Conservation (phyloP, 1,140 invertebrate species). For the Colletes gigas region DNA sequence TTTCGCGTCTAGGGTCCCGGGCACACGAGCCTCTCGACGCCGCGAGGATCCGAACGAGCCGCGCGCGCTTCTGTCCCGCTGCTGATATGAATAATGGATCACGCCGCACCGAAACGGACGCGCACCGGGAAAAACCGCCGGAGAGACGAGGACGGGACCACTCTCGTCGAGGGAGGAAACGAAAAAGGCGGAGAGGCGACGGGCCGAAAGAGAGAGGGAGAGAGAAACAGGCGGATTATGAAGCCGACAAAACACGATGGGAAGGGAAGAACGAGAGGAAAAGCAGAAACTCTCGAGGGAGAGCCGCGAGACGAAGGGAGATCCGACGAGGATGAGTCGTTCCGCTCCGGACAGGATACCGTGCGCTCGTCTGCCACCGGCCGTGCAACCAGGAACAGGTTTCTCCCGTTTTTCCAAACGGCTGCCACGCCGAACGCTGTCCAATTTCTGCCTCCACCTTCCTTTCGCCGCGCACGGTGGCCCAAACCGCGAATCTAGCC, state of each 20-base stretch:
- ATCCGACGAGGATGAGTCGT: slow-evolving; percentile 3
- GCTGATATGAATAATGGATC: slow-evolving; percentile 71
- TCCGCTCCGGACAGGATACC: not conserved
- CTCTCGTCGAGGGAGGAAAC: slow-evolving; percentile 29
- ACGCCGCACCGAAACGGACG: slow-evolving; percentile 40
- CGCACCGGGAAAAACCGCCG: slow-evolving; percentile 4
- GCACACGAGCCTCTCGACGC: not conserved
- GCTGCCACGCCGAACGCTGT: not conserved
- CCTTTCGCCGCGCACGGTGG: no score
- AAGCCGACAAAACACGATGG: slow-evolving; percentile 33
- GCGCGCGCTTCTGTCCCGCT: slow-evolving; percentile 54
- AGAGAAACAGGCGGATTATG: slow-evolving; percentile 31
- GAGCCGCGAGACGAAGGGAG: slow-evolving; percentile 5
- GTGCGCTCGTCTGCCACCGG: slow-evolving; percentile 1
- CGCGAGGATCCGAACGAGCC: slow-evolving; percentile 38
- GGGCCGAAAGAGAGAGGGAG: not conserved
- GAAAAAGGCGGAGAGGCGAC: slow-evolving; percentile 14
- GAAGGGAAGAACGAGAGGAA: slow-evolving; percentile 10
- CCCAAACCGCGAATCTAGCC: no score
- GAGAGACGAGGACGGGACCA: not conserved
- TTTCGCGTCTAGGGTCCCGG: slow-evolving; percentile 1
- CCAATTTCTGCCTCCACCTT: not conserved
- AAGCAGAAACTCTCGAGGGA: slow-evolving; percentile 16
- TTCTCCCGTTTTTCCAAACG: slow-evolving; percentile 1
- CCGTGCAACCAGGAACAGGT: not conserved